Evolutionary conservation across 2,888 invertebrate species (phyloP), one percentile per base, ranked within the genome.

Genomic region (Eurytoma californica): DNA sequence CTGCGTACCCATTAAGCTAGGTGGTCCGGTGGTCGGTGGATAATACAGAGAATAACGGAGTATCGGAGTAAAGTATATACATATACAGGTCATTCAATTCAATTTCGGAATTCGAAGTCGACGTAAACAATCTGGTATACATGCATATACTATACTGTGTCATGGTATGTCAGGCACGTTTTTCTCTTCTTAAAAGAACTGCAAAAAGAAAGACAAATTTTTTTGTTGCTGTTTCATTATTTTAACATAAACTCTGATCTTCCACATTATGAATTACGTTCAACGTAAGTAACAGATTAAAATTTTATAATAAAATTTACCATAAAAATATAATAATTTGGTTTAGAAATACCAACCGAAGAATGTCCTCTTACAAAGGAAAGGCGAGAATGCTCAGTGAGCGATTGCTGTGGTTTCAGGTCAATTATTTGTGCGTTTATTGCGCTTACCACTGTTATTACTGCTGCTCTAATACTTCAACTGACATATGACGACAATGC

Each of bases 401-500:
- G 76, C 39, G 82, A 83, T 14, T 87, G 88, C 79, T 89, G 88
- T 83, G 95, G 95, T 13, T 92, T 95, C 74, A 92, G 93, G 83
- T 92, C 94, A 80, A 94, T 96, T 82, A 91, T 93, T 69, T 91
- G 91, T 30, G 93, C 94, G 80, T 95, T 95, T 89, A 92, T 93
- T 60, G 92, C 92, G 57, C 92, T 96, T 84, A 92, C 94, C 24
- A 88, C 92, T 76, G 93, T 94, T 82, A 93, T 96, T 84, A 94
- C 95, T 20, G 89, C 95, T 63, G 95, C 95, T 57, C 91, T 96
- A 70, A 91, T 95, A 80, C 91, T 95, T 67, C 95, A 95, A 88
- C 93, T 96, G 84, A 92, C 94, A 89, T 93, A 93, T 86, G 94
- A 95, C 3, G 94, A 94, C 86, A 94, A 93, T 86, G 82, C 84